Percentiles rank a stretch among this genome's conserved stretches.
Evolutionary conservation across 2,888 invertebrate species (phyloP).

Genomic region (Eurytoma californica): DNA sequence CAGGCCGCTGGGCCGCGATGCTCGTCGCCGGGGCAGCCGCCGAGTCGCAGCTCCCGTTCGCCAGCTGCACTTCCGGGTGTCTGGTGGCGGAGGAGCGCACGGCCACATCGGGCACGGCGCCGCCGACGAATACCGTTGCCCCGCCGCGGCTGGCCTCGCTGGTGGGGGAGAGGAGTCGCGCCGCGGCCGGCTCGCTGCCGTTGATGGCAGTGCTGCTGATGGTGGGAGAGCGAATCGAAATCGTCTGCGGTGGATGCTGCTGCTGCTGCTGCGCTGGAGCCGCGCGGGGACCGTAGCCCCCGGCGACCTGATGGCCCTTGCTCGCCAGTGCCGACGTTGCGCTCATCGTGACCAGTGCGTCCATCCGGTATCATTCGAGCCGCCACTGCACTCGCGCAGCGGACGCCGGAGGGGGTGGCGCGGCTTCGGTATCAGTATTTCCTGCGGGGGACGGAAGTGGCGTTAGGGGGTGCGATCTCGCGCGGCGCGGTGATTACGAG

Average conservation of each 20-base stretch:
- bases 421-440: not conserved
- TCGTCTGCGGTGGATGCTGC: slow-evolving; percentile 63
- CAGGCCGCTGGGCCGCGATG: slow-evolving; percentile 28
- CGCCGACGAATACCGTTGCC: slow-evolving; percentile 76
- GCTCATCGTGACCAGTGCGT: slow-evolving; percentile 68
- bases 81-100: slow-evolving; percentile 50
- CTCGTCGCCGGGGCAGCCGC: slow-evolving; percentile 48
- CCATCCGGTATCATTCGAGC: slow-evolving; percentile 60
- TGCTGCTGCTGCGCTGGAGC: not conserved
- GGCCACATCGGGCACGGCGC: slow-evolving; percentile 62
- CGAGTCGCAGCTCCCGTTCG: slow-evolving; percentile 62
- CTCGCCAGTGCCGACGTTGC: slow-evolving; percentile 66
- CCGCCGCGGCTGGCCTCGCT: slow-evolving; percentile 58
- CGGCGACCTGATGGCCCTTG: slow-evolving; percentile 59
- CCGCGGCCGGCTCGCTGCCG: not conserved
- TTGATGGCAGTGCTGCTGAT: not conserved
- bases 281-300: not conserved
- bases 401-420: not conserved
- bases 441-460: not conserved
- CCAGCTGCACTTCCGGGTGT: slow-evolving; percentile 68
- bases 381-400: not conserved
- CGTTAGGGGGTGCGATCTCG: too few species aligned
- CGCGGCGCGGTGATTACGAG: not conserved
- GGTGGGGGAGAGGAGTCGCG: slow-evolving; percentile 4
- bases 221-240: slow-evolving; percentile 69